Evolutionary conservation across 2,113 vertebrate genomes (phyloP).

Genomic region (Scalopus aquaticus): DNA sequence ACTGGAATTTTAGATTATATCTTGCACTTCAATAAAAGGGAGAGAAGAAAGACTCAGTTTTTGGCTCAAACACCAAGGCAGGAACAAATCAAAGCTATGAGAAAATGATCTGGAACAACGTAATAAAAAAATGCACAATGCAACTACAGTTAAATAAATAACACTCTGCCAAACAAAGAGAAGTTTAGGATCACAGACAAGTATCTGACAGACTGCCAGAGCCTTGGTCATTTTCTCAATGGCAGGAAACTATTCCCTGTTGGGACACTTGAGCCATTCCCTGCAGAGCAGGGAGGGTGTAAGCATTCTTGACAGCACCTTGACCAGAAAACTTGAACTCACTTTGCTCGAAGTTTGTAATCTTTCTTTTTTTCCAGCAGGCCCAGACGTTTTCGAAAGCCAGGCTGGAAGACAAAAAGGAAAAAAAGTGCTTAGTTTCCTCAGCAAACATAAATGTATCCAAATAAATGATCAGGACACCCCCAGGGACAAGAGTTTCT

Average conservation of each 20-base stretch:
- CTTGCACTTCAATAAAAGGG: conserved; percentile 57
- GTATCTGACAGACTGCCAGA: conserved; percentile 43
- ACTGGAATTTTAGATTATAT: conserved; percentile 63
- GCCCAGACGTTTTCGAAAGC: conserved; percentile 90
- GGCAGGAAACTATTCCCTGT: conserved; percentile 47
- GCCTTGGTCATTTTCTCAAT: conserved; percentile 35
- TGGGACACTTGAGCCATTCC: conserved; percentile 3
- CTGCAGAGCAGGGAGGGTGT: neutral
- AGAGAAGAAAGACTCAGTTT: conserved; percentile 47
- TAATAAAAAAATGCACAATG: conserved; percentile 35
- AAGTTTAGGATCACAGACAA: conserved; percentile 26
- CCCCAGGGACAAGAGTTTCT: neutral
- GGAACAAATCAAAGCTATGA: conserved; percentile 53
- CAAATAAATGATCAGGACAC: conserved; percentile 18
- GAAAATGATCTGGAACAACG: conserved; percentile 54
- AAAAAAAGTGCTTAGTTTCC: conserved; percentile 37
- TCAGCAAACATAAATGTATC: neutral
- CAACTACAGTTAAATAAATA: conserved; percentile 53
- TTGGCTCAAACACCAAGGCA: conserved; percentile 64
- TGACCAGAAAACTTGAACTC: conserved; percentile 77
- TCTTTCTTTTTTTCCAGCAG: conserved; percentile 97
- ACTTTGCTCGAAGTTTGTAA: conserved; percentile 94
- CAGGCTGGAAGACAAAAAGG: conserved; percentile 84
- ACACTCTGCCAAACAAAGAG: conserved; percentile 34
- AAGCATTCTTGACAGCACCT: conserved; percentile 43